Base-by-base conservation (phyloP, 2,888 invertebrate genomes). In the Pyrrhia umbra region DNA sequence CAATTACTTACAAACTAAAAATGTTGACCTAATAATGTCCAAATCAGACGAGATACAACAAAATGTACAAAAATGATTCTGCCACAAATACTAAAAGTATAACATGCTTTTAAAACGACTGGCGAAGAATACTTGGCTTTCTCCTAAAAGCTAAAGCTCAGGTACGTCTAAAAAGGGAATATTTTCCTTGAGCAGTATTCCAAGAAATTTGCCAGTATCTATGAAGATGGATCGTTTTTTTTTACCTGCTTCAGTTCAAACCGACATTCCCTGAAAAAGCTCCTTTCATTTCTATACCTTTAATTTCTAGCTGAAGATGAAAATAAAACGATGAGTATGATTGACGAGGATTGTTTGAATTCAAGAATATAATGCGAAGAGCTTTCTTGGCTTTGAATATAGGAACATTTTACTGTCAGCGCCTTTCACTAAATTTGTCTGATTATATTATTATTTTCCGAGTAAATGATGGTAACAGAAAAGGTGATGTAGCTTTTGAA, bases 251-350 rank as follows among this genome's bases (percentile, higher is more conserved):
- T 16, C 6, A 25, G 25, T 49, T 56, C 45, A 52, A 58, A 42
- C 54, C 40, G 27, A 46, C 40, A 50, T 64, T 59, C 49, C 10
- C 47, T 20, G 8, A 39, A 47, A 70, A 37, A 27, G 18, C 37
- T 52, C 46, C 52, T 20, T 50, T 47, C 52, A 65, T 51, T 60
- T 66, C 43, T 47, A 56, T 71, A 65, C 39, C 21, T 65, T 60
- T 52, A 23, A 40, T 34, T 37, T 16, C 39, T 49, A 37, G 43
- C 15, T 20, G 30, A 58, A 46, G 23, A 16, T 21, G 46, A 56
- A 52, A 65, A 70, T 55, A 34, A 52, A 71, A 52, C 39, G 47
- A 56, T 40, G 39, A 49, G 52, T 43, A 60, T 60, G 52, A 60
- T 60, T 40, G 59, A 56, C 51, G 42, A 56, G 51, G 56, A 65